Evolutionary conservation across 2,888 invertebrate species (phyloP), one percentile per base, ranked within the genome.

Genomic region (Ormia ochracea): DNA sequence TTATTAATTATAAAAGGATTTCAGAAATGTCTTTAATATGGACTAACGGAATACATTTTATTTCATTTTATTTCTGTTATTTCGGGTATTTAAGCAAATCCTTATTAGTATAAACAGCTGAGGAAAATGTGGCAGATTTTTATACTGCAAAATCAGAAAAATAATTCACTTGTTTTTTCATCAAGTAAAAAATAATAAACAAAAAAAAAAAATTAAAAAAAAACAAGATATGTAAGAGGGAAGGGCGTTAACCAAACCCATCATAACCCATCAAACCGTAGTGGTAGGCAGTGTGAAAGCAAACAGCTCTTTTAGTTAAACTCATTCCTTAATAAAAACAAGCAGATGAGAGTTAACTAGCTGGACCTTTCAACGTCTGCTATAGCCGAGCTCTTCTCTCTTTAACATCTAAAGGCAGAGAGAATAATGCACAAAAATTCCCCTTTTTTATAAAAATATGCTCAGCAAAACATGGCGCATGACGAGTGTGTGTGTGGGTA

Each of bases 391-490:
- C 78, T 69, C 58, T 23, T 79, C 36, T 17, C 1, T 6, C 78
- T 4, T 33, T 19, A 21, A 17, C 6, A 0, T 1, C 4, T 21
- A 4, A 4, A 5, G 3, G 7, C n/a, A n/a, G 4, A n/a, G 33
- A 14, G 23, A 70, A 33, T 31, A n/a, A 1, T 41, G 28, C 10
- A 12, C 12, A 9, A 1, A 1, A 10, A 21, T 19, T 26, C 19
- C 31, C 56, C 54, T 14, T 14, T 9, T 36, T n/a, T n/a, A n/a
- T 14, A 17, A 41, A 17, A 69, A 38, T 4, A n/a, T 50, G 1
- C 69, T 63, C 69, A 23, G 10, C 12, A 50, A 75, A 87, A 87
- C 50, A 86, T 86, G 86, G 86, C 87, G 86, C 86, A 86, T 85
- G 85, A 82, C 82, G 81, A 0, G 17, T 3, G 1, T 82, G 81